phyloP scores from a whole-genome alignment of 2,797 vertebrate genomes.

The Sebastes wilsoni region DNA sequence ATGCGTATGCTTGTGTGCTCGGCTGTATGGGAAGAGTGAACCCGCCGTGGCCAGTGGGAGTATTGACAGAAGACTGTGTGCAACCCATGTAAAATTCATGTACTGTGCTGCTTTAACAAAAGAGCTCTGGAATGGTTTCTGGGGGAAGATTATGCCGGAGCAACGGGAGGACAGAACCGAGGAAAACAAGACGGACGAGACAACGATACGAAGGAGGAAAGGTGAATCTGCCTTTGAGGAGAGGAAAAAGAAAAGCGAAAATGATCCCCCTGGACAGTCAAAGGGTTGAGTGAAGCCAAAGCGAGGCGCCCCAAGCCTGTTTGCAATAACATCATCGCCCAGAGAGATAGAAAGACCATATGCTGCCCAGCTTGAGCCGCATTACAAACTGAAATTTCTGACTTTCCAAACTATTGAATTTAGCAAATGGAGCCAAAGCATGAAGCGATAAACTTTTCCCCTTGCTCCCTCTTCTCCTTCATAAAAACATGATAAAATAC shows the following conservation, averaged over 20 bases:
- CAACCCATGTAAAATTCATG: constrained; percentile 71
- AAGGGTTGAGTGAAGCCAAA: constrained; percentile 17
- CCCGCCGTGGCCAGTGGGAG: constrained; percentile 34
- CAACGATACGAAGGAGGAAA: constrained; percentile 3
- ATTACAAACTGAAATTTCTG: constrained; percentile 2
- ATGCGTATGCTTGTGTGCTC: not conserved
- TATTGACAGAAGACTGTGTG: constrained; percentile 51
- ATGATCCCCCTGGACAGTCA: constrained; percentile 16
- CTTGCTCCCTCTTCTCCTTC: not conserved
- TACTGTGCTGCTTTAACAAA: constrained; percentile 49
- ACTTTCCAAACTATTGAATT: constrained; percentile 15
- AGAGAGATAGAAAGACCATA: not conserved
- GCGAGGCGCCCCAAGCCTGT: not conserved
- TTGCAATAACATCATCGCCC: not conserved
- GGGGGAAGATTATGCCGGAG: constrained; percentile 36
- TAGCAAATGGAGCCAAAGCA: not conserved
- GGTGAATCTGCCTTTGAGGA: constrained; percentile 14
- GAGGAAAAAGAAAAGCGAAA: constrained; percentile 1
- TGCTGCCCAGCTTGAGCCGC: not conserved
- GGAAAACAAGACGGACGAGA: constrained; percentile 4
- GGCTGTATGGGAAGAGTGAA: constrained; percentile 14
- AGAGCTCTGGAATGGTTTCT: constrained; percentile 40
- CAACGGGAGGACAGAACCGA: constrained; percentile 8
- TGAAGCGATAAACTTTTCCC: not conserved
- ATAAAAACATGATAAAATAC: not conserved